These are phyloP conservation scores for Thunnus maccoyii DNA, from an alignment of 2,113 vertebrate species.

Conservation along the genomic window DNA sequence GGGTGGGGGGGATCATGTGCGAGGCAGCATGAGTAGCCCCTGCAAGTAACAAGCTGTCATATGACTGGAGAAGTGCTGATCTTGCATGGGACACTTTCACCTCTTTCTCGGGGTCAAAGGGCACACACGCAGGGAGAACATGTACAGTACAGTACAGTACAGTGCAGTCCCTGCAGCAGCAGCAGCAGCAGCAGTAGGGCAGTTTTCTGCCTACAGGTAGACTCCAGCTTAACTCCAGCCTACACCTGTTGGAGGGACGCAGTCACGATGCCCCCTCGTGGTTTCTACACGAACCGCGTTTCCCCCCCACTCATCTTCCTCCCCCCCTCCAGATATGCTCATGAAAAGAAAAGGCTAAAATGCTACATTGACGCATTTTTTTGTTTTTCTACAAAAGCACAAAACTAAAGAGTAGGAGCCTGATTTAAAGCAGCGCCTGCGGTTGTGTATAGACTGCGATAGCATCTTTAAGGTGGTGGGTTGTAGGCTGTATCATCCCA, in stretches of 20 bases:
- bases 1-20: constrained; percentile 42
- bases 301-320: not conserved
- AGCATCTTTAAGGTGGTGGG: constrained; percentile 67
- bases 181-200: constrained; percentile 19
- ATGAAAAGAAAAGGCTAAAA: constrained; percentile 53
- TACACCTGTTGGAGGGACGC: constrained; percentile 83
- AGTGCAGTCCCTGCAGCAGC: constrained; percentile 31
- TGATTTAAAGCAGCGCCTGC: constrained; percentile 27
- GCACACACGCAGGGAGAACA: not conserved
- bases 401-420: not conserved
- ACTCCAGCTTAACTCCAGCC: constrained; percentile 60
- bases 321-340: constrained; percentile 20
- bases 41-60: constrained; percentile 59
- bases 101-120: constrained; percentile 29
- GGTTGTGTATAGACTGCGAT: constrained; percentile 51
- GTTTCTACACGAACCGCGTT: constrained; percentile 60
- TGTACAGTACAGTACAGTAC: not conserved
- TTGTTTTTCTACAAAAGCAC: not conserved
- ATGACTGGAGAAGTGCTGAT: not conserved
- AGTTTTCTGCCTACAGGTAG: constrained; percentile 65
- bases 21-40: constrained; percentile 59
- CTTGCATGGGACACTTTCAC: not conserved
- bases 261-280: constrained; percentile 81
- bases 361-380: constrained; percentile 66
- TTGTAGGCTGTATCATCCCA: constrained; percentile 78